A percentile compares a stretch with the other conserved stretches of the same genome.
Conservation (phyloP, 1,140 invertebrate genomes). For the Ctenoplectra terminalis region DNA sequence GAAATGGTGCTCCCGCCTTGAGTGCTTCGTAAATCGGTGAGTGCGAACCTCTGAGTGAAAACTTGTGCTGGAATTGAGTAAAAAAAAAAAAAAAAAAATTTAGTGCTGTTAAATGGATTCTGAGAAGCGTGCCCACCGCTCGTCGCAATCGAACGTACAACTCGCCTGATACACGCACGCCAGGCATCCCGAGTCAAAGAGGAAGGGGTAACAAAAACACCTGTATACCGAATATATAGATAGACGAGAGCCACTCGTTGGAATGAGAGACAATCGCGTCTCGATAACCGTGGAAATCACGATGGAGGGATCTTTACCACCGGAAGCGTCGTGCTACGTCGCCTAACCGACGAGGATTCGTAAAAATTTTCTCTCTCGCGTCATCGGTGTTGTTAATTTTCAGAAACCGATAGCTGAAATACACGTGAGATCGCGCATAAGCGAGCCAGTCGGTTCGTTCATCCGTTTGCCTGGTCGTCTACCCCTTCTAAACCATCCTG, state of each 20-base stretch:
- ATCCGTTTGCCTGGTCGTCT: constrained; percentile 49
- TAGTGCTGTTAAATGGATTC: neutral
- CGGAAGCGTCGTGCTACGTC: constrained; percentile 37
- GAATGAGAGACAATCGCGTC: constrained; percentile 8
- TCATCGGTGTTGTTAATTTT: neutral
- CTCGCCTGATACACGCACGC: constrained; percentile 29
- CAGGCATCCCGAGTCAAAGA: neutral
- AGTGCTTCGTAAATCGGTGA: constrained; percentile 30
- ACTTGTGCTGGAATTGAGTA: constrained; percentile 20
- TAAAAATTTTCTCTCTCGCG: neutral
- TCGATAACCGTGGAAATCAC: neutral
- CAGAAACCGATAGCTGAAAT: too few species aligned
- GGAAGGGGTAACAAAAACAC: constrained; percentile 50
- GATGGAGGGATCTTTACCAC: constrained; percentile 34
- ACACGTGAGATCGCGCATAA: constrained; percentile 9
- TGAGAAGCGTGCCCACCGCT: constrained; percentile 1
- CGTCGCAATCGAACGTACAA: constrained; percentile 16
- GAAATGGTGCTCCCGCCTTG: constrained; percentile 36
- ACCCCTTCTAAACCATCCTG: constrained; percentile 49
- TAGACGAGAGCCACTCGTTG: neutral
- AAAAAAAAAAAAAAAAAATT: neutral
- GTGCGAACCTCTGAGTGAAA: constrained; percentile 42
- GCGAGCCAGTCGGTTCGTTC: constrained; percentile 20
- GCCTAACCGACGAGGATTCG: constrained; percentile 8
- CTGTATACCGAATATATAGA: constrained; percentile 33